Base-by-base conservation (phyloP, 2,888 invertebrate species). In the Patella pellucida region DNA sequence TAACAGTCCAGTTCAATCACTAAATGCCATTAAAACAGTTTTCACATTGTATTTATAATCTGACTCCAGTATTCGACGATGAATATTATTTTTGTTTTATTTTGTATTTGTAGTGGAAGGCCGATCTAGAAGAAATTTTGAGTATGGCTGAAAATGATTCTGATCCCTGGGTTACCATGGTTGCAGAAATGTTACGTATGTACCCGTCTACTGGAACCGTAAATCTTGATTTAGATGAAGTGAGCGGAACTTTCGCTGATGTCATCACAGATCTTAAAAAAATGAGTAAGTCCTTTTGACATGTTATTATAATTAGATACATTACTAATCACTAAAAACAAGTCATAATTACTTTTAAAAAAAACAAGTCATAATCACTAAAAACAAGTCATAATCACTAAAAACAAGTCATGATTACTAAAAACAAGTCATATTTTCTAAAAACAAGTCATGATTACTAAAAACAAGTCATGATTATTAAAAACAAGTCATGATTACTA, bases 111-210 rank as follows among this genome's bases (percentile, higher is more conserved):
- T 91, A 98, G 97, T 98, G 98, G 98, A 94, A 95, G 91, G 93
- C 94, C 82, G 97, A 98, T 91, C 91, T 99, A 87, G 97, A 98
- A 89, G 97, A 97, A 90, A 97, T 99, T 82, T 94, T 98, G 84
- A 96, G 97, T 91, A 95, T 97, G 82, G 98, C 97, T 11, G 95
- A 95, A 4, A 88, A 90, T 79, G 98, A 98, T 92, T 95, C 96
- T 14, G 98, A 99, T 90, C 93, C 97, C 85, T 98, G 98, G 98
- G 98, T 98, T 54, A 96, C 97, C 7, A 97, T 97, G 96, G 92
- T 98, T 82, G 97, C 96, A 3, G 98, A 98, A 92, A 95, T 97
- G 81, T 95, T 98, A 92, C 96, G 96, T 90, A 96, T 97, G 0
- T 97, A 96, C 90, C 98, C 98, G 1, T 94, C 95, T 0, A 94